Evolutionary conservation across 2,888 invertebrate species (phyloP).

Genomic region (Tyria jacobaeae): DNA sequence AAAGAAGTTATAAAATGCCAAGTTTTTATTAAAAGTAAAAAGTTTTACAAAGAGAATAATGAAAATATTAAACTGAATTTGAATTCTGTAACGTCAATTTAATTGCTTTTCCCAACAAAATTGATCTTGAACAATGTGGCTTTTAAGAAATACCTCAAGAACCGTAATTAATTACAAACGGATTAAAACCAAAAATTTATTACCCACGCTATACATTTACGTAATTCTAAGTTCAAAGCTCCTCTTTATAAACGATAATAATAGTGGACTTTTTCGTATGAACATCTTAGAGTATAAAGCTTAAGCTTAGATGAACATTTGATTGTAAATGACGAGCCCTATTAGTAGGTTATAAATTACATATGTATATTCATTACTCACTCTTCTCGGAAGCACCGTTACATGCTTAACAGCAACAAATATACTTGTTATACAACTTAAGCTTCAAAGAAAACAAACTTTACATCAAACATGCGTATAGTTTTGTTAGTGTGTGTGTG

Average conservation of each 20-base stretch:
- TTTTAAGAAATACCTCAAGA: constrained; percentile 7
- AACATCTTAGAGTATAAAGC: too few species aligned
- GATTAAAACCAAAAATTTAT: constrained; percentile 5
- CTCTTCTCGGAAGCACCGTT: too few species aligned
- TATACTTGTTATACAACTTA: too few species aligned
- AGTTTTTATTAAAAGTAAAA: neutral
- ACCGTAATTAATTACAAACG: neutral
- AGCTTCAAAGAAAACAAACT: too few species aligned
- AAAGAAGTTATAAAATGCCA: neutral
- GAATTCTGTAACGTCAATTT: constrained; percentile 10
- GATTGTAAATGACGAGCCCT: neutral
- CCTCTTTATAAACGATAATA: neutral
- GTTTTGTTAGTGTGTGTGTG: too few species aligned
- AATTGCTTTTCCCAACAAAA: constrained; percentile 6
- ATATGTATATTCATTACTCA: too few species aligned
- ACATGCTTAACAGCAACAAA: too few species aligned
- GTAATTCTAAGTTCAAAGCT: neutral
- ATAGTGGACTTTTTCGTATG: too few species aligned
- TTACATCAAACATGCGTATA: too few species aligned
- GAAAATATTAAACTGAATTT: constrained; percentile 3
- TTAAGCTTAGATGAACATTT: neutral
- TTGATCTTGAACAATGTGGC: constrained; percentile 4
- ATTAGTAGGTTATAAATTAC: neutral
- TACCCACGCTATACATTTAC: too few species aligned
- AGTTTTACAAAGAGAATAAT: constrained; percentile 3